phyloP scores from a whole-genome alignment of 2,113 vertebrate genomes.

The Argyrosomus japonicus region DNA sequence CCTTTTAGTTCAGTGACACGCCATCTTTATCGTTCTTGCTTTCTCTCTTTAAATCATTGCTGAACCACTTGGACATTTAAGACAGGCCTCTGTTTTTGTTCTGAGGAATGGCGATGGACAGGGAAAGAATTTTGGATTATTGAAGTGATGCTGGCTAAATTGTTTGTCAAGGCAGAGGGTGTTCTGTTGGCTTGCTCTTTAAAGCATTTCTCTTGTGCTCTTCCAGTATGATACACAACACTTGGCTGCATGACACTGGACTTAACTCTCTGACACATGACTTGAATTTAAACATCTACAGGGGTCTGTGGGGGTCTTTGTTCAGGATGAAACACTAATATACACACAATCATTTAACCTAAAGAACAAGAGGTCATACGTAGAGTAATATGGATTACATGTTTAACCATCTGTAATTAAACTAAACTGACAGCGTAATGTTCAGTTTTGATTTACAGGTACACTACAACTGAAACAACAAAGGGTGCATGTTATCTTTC shows the following conservation, averaged over 20 bases:
- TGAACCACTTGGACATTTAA: conserved; percentile 40
- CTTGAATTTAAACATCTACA: conserved; percentile 45
- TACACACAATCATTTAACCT: background rate
- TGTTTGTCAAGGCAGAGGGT: conserved; percentile 46
- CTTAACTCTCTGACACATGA: background rate
- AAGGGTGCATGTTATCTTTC: conserved; percentile 12
- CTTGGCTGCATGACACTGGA: conserved; percentile 26
- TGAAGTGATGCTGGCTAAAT: conserved; percentile 53
- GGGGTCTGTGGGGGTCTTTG: background rate
- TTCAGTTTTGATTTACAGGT: background rate
- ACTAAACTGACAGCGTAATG: background rate
- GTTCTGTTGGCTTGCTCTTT: conserved; percentile 51
- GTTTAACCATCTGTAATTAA: conserved; percentile 5
- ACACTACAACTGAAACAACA: background rate
- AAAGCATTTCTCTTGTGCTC: conserved; percentile 48
- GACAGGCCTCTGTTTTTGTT: conserved; percentile 48
- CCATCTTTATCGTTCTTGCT: conserved; percentile 18
- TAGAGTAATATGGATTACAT: background rate
- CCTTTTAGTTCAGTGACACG: conserved; percentile 25
- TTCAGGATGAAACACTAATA: conserved; percentile 10
- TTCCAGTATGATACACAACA: conserved; percentile 43
- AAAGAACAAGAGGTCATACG: background rate
- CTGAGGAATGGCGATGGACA: conserved; percentile 40
- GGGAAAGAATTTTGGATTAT: conserved; percentile 37
- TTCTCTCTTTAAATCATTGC: conserved; percentile 37